Base-by-base conservation (phyloP, 2,888 invertebrate genomes). In the Pseudococcus longispinus region DNA sequence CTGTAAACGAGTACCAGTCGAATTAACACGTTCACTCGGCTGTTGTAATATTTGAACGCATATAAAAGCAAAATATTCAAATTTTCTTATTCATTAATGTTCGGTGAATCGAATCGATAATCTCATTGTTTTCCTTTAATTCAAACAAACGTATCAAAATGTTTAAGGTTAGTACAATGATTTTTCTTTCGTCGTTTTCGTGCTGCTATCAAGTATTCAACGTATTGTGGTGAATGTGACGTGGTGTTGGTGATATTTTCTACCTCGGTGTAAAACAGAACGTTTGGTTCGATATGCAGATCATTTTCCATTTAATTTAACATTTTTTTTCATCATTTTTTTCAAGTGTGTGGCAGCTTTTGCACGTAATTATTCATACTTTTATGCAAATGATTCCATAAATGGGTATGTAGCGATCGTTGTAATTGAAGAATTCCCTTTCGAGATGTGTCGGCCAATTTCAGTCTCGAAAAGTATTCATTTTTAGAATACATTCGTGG, bases 1-100 rank as follows among this genome's bases (percentile, higher is more conserved):
- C 42, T 20, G 77, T 80, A 37, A 42, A 80, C 77, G 77, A 42
- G 77, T 80, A 85, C 32, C 70, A 65, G 85, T 85, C 70, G 42
- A 80, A 80, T 80, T 80, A 80, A 80, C 77, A 85, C 85, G 44
- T 65, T 37, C 42, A 85, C 65, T 85, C 65, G 46, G 13, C 29
- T 80, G 42, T 85, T 70, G 85, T 60, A 85, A 85, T 70, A 42
- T 26, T 23, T 18, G 44, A 85, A 74, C 85, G 65, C 70, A 23
- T 85, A 85, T 85, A 85, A 70, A 85, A 85, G 37, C 42, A 65
- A 85, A 85, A 85, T 85, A 85, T 70, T 85, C 85, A 85, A 85
- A 85, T 85, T 85, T 70, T 84, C 65, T 70, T 20, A 13, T 29
- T 80, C 77, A 80, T 80, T 80, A 42, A 42, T 42, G 77, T 80